Evolutionary conservation across 2,113 vertebrate genomes (phyloP).

Genomic region (Catharus bicknelli): DNA sequence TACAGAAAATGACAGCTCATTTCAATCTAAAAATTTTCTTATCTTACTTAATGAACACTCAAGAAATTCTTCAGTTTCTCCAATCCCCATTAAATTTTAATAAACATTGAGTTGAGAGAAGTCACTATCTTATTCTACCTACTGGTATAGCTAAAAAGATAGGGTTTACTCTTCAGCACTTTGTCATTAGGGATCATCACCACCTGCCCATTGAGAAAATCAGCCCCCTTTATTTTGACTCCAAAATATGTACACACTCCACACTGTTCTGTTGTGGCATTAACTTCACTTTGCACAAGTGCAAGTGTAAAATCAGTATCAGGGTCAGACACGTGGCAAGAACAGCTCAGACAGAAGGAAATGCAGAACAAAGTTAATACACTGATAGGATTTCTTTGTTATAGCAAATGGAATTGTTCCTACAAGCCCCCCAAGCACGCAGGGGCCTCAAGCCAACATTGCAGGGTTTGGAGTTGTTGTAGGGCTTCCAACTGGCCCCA

Average conservation of each 20-base stretch:
- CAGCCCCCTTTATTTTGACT: background rate
- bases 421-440: accelerated
- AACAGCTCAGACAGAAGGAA: background rate
- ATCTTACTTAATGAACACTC: background rate
- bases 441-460: background rate
- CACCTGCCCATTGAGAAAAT: background rate
- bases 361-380: background rate
- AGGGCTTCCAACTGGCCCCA: background rate
- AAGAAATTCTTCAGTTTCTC: background rate
- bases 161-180: background rate
- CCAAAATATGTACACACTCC: background rate
- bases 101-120: background rate
- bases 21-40: background rate
- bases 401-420: background rate
- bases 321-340: background rate
- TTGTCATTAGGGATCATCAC: background rate
- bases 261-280: background rate
- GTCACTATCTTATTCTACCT: background rate
- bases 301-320: background rate
- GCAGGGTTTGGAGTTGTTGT: background rate
- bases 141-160: background rate
- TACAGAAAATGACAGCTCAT: background rate
- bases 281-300: background rate
- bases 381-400: accelerated
- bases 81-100: background rate